Percentiles rank a stretch among this genome's conserved stretches.
These are phyloP conservation scores for Epistrophe eligans DNA, from an alignment of 2,888 invertebrate species.

Conservation along the genomic window DNA sequence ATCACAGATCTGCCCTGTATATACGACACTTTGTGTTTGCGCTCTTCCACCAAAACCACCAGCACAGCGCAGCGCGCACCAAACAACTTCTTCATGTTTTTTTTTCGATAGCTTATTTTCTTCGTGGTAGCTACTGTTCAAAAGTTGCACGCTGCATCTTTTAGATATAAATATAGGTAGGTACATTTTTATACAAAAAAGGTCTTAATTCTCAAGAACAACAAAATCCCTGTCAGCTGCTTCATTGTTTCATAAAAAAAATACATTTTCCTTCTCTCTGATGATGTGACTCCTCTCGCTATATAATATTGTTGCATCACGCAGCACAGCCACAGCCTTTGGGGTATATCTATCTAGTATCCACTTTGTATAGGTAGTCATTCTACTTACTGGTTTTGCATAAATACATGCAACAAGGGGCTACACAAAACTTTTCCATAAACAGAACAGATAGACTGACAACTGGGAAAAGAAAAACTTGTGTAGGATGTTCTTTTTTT, in stretches of 20 bases:
- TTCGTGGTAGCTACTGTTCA: constrained; percentile 20
- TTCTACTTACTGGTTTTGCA: constrained; percentile 39
- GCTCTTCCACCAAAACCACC: neutral
- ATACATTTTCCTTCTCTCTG: constrained; percentile 36
- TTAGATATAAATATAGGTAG: neutral
- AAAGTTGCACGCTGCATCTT: constrained; percentile 12
- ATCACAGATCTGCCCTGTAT: constrained; percentile 3
- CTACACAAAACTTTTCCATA: constrained; percentile 44
- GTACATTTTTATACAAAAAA: constrained; percentile 5
- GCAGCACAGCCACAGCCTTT: too few relatives aligned
- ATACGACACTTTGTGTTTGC: neutral
- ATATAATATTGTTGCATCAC: constrained; percentile 1
- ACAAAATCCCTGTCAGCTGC: constrained; percentile 52
- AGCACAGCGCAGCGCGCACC: neutral
- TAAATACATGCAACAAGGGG: constrained; percentile 41
- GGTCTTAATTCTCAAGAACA: constrained; percentile 30
- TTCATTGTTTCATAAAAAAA: constrained; percentile 56
- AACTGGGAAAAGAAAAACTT: constrained; percentile 45
- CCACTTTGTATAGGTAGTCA: constrained; percentile 8
- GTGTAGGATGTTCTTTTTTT: constrained; percentile 34
- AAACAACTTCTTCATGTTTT: constrained; percentile 6
- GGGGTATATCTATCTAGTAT: neutral
- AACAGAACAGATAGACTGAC: constrained; percentile 65
- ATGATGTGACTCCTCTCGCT: neutral
- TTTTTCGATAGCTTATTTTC: neutral